Base-by-base conservation (phyloP, 2,797 vertebrate species). In the Alauda arvensis region DNA sequence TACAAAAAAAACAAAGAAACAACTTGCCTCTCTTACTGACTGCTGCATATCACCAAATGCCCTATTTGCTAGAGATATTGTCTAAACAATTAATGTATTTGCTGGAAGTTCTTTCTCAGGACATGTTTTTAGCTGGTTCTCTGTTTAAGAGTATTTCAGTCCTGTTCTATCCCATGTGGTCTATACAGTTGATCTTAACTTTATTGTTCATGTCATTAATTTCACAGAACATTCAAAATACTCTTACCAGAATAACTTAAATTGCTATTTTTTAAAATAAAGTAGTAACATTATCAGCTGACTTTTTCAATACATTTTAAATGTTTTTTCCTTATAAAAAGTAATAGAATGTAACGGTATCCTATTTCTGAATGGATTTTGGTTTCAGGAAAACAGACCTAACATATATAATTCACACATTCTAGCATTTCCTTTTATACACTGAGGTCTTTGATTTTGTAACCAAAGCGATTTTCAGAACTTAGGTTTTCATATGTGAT, bases 41-140 rank as follows among this genome's bases (percentile, higher is more conserved):
- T 43, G 31, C 59, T 91, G 13, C 42, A 48, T 63, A 48, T 76
- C 29, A 88, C 75, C 71, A 49, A 65, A 92, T 87, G 43, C 25
- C 11, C 4, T 29, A n/a, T 77, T 79, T 84, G 79, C 63, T 60
- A 68, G 37, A 92, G 39, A 43, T 82, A 42, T 13, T 68, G 34
- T 91, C 42, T 79, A 77, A 91, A 83, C 4, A 75, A 53, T 56
- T 66, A 48, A 63, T 63, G 5, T 37, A 26, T 83, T 86, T 78
- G 52, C 89, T 82, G 34, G 18, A 87, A 60, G 86, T 66, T 94
- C 92, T 86, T 81, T 70, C 74, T 77, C 72, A 71, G 53, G 80
- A 37, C 25, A 43, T 71, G 40, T 74, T 53, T 68, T 90, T 89
- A 77, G n/a, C 18, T 68, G 9, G 25, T 78, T 85, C 26, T 81